These are phyloP conservation scores for Hemicentrotus pulcherrimus DNA, from an alignment of 35 echinoderm and acorn worm species.

Conservation along the genomic window DNA sequence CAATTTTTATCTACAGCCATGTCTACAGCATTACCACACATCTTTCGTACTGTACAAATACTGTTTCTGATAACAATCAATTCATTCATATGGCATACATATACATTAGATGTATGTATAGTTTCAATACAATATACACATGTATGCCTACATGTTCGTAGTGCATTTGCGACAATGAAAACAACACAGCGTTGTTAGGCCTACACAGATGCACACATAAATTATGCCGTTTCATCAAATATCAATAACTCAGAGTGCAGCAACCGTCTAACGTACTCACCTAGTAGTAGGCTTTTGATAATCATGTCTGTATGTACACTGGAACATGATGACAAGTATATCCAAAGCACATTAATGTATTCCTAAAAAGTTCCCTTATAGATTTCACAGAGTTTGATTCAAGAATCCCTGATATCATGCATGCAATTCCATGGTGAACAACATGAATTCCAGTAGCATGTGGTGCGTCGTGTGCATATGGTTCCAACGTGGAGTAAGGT, in stretches of 20 bases:
- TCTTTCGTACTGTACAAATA: too few species aligned
- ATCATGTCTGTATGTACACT: conserved; percentile 22
- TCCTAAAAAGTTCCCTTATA: background rate
- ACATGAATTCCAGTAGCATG: conserved; percentile 9
- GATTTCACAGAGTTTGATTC: background rate
- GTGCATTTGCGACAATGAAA: background rate
- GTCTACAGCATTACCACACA: too few species aligned
- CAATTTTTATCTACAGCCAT: too few species aligned
- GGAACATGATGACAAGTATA: background rate
- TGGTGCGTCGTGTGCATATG: background rate
- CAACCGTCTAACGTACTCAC: background rate
- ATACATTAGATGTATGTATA: background rate
- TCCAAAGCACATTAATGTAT: background rate
- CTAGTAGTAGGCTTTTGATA: background rate
- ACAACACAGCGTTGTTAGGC: background rate
- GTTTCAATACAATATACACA: background rate
- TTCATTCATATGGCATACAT: background rate
- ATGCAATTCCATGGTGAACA: background rate
- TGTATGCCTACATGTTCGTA: background rate
- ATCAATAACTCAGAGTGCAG: background rate
- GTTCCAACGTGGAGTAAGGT: background rate
- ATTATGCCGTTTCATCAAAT: background rate
- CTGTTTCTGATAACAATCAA: too few species aligned
- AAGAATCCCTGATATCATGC: background rate
- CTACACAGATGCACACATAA: background rate